Evolutionary conservation across 2,113 vertebrate genomes (phyloP).

Genomic region (Lophochroa leadbeateri): DNA sequence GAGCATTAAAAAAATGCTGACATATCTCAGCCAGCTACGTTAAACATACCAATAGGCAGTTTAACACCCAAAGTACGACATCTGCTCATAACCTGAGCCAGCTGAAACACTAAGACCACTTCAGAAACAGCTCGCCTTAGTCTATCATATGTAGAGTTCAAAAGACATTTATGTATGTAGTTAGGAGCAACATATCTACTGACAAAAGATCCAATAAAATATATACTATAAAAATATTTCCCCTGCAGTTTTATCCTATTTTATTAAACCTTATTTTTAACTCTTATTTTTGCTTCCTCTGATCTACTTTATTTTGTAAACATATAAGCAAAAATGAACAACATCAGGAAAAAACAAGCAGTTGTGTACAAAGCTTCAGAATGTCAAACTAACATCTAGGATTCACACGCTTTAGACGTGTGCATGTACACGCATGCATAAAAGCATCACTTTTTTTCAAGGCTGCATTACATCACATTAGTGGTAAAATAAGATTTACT

Average conservation of each 20-base stretch:
- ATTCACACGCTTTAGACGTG: accelerated
- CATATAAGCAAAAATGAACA: background rate
- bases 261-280: background rate
- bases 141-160: background rate
- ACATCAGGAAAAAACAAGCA: background rate
- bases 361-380: background rate
- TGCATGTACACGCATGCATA: background rate
- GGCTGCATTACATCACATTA: background rate
- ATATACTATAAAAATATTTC: background rate
- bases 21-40: background rate
- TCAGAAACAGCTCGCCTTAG: background rate
- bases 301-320: background rate
- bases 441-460: background rate
- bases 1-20: background rate
- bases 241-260: background rate
- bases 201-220: background rate
- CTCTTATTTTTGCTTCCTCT: background rate
- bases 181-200: background rate
- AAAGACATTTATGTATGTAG: background rate
- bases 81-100: background rate
- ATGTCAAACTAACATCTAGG: background rate
- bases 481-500: background rate
- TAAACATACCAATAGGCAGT: background rate
- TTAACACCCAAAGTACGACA: background rate
- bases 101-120: background rate